Base-by-base conservation (phyloP, 2,797 vertebrate genomes). In the Pseudochromis fuscus region DNA sequence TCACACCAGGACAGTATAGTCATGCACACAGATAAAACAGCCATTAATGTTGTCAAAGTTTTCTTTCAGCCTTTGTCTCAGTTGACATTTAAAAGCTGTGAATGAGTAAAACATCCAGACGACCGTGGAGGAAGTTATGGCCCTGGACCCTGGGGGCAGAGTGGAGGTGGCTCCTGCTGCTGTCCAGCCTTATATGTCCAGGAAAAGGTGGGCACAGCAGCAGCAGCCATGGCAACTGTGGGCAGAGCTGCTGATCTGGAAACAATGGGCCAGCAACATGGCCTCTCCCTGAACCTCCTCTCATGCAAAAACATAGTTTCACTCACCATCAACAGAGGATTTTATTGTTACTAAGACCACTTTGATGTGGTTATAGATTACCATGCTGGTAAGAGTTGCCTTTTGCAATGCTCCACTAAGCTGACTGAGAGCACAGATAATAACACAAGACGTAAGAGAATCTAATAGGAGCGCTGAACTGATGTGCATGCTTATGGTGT, bases 171-270 rank as follows among this genome's bases (percentile, higher is more conserved):
- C 66, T 65, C 55, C 63, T 49, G 53, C 77, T 74, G 72, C 78
- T 74, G 77, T 85, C 86, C 74, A 28, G 72, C 88, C 91, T 86
- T 91, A 88, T 90, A 91, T 84, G 90, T 93, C 87, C 88, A 90
- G 88, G 89, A 91, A 89, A 90, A 93, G 88, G 88, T 89, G 90
- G 86, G 79, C 76, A 87, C 67, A 58, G 73, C 77, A 58, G 73
- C 77, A 80, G 91, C 82, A 79, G 82, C 85, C 89, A 89, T 91
- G 81, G 86, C 82, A 90, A 92, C 90, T 52, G 82, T 73, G 79
- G 81, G 73, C 77, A 74, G 75, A 89, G 82, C 65, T 70, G 49
- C 69, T 90, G 90, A 89, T 84, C 76, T 89, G 89, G 88, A 91
- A 90, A 91, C 85, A 91, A 89, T 86, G 77, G 82, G 83, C 83